These are phyloP conservation scores for Nylanderia fulva DNA, from an alignment of 1,140 invertebrate species.

Conservation along the genomic window DNA sequence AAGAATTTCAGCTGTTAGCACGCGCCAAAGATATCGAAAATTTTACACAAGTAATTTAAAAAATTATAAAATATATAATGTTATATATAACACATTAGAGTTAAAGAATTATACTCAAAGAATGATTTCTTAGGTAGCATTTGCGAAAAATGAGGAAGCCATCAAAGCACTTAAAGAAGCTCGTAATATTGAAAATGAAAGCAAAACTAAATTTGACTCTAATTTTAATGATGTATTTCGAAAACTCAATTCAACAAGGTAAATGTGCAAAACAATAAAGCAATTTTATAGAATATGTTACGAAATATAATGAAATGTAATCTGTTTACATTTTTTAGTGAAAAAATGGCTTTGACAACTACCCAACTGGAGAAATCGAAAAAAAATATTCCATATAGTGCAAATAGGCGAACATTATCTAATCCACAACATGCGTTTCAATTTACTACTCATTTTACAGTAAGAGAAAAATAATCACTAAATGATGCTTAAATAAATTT, in stretches of 20 bases:
- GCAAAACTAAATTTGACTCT: constrained; percentile 77
- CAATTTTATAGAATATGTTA: background rate
- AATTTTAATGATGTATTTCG: constrained; percentile 78
- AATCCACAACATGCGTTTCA: constrained; percentile 55
- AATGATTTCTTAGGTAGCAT: constrained; percentile 72
- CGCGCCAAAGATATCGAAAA: constrained; percentile 82
- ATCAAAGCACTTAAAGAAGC: constrained; percentile 79
- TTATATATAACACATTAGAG: background rate
- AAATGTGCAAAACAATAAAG: constrained; percentile 38
- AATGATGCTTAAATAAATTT: background rate
- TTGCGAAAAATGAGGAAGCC: constrained; percentile 81
- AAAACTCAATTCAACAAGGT: constrained; percentile 80
- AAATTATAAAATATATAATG: too few species aligned
- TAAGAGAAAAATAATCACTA: constrained; percentile 71
- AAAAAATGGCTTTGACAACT: constrained; percentile 75
- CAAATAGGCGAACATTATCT: constrained; percentile 40
- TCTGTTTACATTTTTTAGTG: constrained; percentile 65
- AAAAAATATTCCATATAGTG: constrained; percentile 68
- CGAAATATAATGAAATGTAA: constrained; percentile 33
- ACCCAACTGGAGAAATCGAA: constrained; percentile 76
- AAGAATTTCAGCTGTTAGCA: constrained; percentile 77
- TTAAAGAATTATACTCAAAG: constrained; percentile 52
- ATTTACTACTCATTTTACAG: constrained; percentile 73
- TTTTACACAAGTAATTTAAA: constrained; percentile 78
- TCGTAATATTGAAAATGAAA: constrained; percentile 78